Percentiles rank a stretch among this genome's conserved stretches.
Conservation (phyloP, 2,797 vertebrate species). For the Typhlichthys eigenmanni region DNA sequence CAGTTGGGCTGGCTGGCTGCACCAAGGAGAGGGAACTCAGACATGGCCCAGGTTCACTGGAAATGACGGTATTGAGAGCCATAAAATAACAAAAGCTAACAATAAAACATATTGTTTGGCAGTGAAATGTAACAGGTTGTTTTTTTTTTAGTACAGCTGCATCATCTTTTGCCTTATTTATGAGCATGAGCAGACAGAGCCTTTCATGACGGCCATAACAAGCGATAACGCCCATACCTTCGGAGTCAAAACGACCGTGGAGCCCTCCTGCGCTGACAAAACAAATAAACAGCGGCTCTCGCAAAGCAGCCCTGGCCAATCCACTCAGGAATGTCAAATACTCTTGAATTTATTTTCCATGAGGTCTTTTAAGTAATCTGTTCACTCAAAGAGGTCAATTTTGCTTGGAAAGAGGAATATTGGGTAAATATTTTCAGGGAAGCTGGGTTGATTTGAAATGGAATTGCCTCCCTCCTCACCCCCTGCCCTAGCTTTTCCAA, state of each 20-base stretch:
- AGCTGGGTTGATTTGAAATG: conserved; percentile 72
- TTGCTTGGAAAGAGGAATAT: conserved; percentile 73
- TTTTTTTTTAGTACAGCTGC: conserved; percentile 59
- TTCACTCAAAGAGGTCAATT: conserved; percentile 71
- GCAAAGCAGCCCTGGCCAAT: conserved; percentile 54
- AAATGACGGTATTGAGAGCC: conserved; percentile 37
- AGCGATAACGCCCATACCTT: conserved; percentile 68
- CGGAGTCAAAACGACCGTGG: conserved; percentile 67
- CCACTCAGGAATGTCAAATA: conserved; percentile 70
- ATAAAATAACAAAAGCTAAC: conserved; percentile 59
- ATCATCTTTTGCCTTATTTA: conserved; percentile 62
- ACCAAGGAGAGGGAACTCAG: conserved; percentile 44
- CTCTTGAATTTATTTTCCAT: conserved; percentile 76
- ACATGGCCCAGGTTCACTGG: conserved; percentile 26
- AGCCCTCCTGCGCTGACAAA: conserved; percentile 38
- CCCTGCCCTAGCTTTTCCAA: conserved; percentile 39
- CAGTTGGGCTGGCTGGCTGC: conserved; percentile 41
- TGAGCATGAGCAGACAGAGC: conserved; percentile 59
- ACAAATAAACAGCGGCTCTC: conserved; percentile 76
- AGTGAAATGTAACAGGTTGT: conserved; percentile 22
- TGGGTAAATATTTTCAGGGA: conserved; percentile 78
- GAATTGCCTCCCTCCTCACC: conserved; percentile 51
- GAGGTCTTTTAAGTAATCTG: conserved; percentile 70
- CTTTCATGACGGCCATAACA: conserved; percentile 65
- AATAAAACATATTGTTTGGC: conserved; percentile 71